Evolutionary conservation across 2,113 vertebrate species (phyloP).

Genomic region (Delphinapterus leucas): DNA sequence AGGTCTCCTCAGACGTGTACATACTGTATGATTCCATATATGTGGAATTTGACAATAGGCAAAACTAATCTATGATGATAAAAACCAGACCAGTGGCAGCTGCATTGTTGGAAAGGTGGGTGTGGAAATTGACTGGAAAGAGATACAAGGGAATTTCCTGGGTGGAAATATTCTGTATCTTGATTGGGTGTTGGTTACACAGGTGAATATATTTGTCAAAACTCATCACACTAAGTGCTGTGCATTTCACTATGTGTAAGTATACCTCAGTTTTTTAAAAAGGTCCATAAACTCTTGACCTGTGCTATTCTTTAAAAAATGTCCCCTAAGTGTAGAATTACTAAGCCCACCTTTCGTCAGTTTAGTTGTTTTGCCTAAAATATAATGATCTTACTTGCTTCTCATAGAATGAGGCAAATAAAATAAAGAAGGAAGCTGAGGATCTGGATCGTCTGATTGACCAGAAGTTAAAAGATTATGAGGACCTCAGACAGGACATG

Average conservation of each 20-base stretch:
- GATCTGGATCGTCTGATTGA: conserved; percentile 93
- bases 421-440: conserved; percentile 94
- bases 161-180: background rate
- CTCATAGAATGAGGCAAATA: conserved; percentile 89
- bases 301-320: background rate
- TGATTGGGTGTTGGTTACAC: background rate
- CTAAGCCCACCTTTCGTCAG: background rate
- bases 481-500: conserved; percentile 94
- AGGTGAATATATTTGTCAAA: background rate
- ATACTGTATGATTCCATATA: background rate
- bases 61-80: background rate
- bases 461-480: conserved; percentile 93
- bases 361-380: background rate
- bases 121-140: background rate
- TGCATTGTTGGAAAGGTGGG: background rate
- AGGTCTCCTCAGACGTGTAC: background rate
- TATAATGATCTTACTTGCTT: background rate
- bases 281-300: background rate
- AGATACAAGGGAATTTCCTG: background rate
- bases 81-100: background rate
- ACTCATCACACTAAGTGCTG: background rate
- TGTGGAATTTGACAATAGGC: background rate
- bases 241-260: background rate
- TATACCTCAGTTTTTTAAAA: background rate
- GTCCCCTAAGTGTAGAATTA: background rate